Base-by-base conservation (phyloP, 2,113 vertebrate species). In the Panurus biarmicus region DNA sequence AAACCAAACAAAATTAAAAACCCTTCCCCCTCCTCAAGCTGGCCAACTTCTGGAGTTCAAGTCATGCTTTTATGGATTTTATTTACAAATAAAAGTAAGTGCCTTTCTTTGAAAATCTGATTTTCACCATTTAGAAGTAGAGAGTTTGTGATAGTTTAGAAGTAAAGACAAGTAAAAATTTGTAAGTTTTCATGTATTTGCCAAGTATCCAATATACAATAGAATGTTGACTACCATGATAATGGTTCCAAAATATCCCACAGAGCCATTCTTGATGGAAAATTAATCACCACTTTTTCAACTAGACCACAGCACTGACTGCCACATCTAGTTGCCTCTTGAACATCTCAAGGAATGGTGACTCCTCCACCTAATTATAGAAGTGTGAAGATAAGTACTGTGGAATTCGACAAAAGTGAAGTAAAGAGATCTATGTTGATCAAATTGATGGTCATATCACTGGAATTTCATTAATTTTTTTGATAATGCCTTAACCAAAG, bases 291-390 rank as follows among this genome's bases (percentile, higher is more conserved):
- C 28, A 24, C 47, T 23, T 53, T 54, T 60, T 61, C 8, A 54
- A 47, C 40, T 38, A 28, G 38, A 70, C 12, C 47, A 40, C 1
- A 1, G 12, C 28, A 26, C 26, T 31, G 44, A 50, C 21, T 85
- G 17, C 62, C 22, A 38, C 0, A 0, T 33, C 18, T 22, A 61
- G 38, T 3, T 53, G 22, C 4, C 16, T 28, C 64, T 69, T n/a
- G n/a, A 61, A 45, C 12, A 29, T 8, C 15, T 53, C n/a, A 28
- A 70, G 10, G 28, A 15, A 38, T 20, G 54, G 19, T 61, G 11
- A 20, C 5, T 33, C 38, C 15, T 38, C 22, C 22, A 69, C 38
- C 45, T 23, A 40, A 69, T 11, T 62, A 20, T 12, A 76, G 5
- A 61, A 82, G 2, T 33, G 36, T 61, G 42, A 87, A 50, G 47